phyloP scores from a whole-genome alignment of 2,888 invertebrate species.

The Operophtera brumata region DNA sequence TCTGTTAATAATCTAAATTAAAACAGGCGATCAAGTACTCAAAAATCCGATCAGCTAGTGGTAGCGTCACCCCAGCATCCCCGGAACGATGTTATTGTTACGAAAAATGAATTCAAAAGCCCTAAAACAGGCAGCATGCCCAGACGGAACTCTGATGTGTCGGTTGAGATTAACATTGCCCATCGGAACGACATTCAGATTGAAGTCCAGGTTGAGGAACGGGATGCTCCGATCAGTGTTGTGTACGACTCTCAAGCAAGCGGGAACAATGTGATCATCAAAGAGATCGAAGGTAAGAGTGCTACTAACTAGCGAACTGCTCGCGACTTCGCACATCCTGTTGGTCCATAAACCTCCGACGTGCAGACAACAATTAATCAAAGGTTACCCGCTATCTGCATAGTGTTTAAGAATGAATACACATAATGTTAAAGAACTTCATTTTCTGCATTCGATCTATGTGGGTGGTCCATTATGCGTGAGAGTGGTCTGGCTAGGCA shows the following conservation, averaged over 20 bases:
- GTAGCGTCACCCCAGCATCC: slow-evolving; percentile 49
- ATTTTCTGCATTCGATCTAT: no score
- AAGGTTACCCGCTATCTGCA: no score
- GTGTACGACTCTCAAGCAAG: slow-evolving; percentile 53
- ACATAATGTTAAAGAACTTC: no score
- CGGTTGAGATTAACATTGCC: slow-evolving; percentile 83
- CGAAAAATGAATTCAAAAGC: slow-evolving; percentile 67
- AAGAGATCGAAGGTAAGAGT: slow-evolving; percentile 69
- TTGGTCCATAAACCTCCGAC: no score
- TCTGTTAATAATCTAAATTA: no score
- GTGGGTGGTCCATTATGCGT: no score
- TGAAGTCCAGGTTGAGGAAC: slow-evolving; percentile 86
- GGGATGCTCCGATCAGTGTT: slow-evolving; percentile 74
- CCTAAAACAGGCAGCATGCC: slow-evolving; percentile 64
- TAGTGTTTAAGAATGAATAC: no score
- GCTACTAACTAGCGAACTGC: no score
- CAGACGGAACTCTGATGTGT: slow-evolving; percentile 75
- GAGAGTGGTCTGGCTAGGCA: no score
- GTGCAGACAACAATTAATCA: no score
- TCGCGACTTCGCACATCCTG: no score
- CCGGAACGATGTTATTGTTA: slow-evolving; percentile 65
- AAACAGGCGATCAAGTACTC: slow-evolving; percentile 48
- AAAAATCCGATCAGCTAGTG: slow-evolving; percentile 44
- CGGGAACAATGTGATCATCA: slow-evolving; percentile 57
- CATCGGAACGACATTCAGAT: slow-evolving; percentile 83